Evolutionary conservation across 2,113 vertebrate genomes (phyloP).

Genomic region (Pteropus alecto): DNA sequence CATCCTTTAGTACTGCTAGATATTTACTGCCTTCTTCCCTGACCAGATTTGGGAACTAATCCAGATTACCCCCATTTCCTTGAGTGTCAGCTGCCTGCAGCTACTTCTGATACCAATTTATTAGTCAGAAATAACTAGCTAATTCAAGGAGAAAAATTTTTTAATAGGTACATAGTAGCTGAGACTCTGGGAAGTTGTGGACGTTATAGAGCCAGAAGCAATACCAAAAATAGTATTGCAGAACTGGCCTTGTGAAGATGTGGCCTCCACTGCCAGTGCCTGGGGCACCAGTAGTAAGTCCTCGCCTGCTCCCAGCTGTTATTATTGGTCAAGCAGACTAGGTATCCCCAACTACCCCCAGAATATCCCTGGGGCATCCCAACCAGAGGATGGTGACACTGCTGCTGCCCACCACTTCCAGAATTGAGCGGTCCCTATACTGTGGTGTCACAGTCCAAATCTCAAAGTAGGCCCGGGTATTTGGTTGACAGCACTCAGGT

Average conservation of each 20-base stretch:
- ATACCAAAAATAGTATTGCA: neutral
- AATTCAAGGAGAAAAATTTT: neutral
- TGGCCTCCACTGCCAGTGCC: neutral
- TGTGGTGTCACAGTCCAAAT: too few species aligned
- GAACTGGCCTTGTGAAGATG: neutral
- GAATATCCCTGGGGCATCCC: too few species aligned
- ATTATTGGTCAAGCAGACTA: too few species aligned
- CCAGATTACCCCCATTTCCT: neutral
- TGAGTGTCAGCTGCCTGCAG: neutral
- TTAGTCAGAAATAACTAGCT: neutral
- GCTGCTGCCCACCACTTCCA: neutral
- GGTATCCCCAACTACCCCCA: too few species aligned
- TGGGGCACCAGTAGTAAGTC: neutral
- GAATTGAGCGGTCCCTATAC: neutral
- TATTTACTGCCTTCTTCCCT: neutral
- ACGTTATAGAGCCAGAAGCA: neutral
- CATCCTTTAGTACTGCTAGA: neutral
- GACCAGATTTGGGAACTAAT: neutral
- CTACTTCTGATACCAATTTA: neutral
- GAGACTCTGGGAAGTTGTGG: neutral
- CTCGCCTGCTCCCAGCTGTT: too few species aligned
- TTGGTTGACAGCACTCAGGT: neutral
- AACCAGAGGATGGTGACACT: too few species aligned
- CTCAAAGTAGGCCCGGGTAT: neutral
- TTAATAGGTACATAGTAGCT: neutral